phyloP scores from a whole-genome alignment of 2,797 vertebrate species.

The Clarias laeviceps region DNA sequence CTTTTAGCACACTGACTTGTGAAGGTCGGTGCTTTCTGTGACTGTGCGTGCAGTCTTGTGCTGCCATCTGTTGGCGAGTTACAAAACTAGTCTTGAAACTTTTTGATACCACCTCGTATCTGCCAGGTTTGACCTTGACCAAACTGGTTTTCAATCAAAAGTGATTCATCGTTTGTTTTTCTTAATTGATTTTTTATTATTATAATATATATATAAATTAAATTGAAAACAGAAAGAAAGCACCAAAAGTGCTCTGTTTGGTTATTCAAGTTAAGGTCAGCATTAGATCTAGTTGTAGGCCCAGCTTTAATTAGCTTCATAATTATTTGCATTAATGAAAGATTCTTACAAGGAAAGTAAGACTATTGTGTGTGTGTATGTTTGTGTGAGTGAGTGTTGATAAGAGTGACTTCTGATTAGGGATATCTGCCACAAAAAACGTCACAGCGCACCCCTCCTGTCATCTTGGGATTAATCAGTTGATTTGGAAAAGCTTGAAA shows the following conservation, averaged over 20 bases:
- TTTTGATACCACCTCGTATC: not conserved
- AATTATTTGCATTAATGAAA: not conserved
- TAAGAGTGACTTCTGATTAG: slow-evolving; percentile 28
- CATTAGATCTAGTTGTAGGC: not conserved
- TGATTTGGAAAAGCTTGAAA: slow-evolving; percentile 29
- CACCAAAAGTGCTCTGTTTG: not conserved
- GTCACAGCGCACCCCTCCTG: not conserved
- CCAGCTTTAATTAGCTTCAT: not conserved
- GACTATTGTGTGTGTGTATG: slow-evolving; percentile 11
- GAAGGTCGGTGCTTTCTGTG: too few relatives aligned
- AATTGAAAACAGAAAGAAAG: not conserved
- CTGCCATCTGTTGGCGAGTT: too few relatives aligned
- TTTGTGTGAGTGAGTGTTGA: not conserved
- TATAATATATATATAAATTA: too few relatives aligned
- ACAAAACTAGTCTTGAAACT: too few relatives aligned
- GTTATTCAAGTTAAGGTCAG: not conserved
- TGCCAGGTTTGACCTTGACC: not conserved
- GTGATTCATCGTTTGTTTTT: not conserved
- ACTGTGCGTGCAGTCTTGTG: too few relatives aligned
- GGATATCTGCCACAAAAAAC: slow-evolving; percentile 1
- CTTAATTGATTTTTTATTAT: not conserved
- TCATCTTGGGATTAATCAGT: slow-evolving; percentile 35
- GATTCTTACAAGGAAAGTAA: not conserved
- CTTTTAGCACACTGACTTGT: too few relatives aligned
- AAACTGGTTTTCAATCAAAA: not conserved